These are phyloP conservation scores for Tricholaema leucomelas DNA, from an alignment of 2,113 vertebrate genomes.

Conservation along the genomic window DNA sequence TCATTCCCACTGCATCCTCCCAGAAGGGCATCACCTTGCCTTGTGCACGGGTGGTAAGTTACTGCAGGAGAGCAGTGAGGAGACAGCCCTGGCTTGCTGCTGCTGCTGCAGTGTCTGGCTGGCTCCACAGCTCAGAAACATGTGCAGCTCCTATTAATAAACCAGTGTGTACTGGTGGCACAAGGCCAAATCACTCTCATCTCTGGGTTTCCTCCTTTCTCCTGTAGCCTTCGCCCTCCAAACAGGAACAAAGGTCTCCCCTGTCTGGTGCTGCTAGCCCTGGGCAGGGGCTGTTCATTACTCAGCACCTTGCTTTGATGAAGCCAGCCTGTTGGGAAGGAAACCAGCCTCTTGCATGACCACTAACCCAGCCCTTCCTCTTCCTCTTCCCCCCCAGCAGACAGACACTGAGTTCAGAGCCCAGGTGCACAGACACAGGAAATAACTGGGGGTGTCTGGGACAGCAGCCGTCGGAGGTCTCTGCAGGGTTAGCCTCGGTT, in stretches of 20 bases:
- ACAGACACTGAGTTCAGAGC: not conserved
- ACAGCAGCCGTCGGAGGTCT: not conserved
- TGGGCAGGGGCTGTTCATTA: not conserved
- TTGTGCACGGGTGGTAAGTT: not conserved
- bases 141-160: conserved; percentile 57
- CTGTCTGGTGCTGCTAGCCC: not conserved
- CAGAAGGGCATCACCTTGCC: not conserved
- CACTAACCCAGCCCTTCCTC: conserved; percentile 41
- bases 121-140: conserved; percentile 26
- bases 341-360: not conserved
- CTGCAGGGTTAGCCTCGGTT: not conserved
- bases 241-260: conserved; percentile 30
- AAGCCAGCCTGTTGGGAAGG: not conserved
- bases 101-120: conserved; percentile 16
- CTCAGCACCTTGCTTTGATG: not conserved
- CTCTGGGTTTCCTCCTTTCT: not conserved
- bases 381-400: not conserved
- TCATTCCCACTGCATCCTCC: not conserved
- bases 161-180: conserved; percentile 39
- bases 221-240: not conserved
- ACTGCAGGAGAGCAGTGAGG: not conserved
- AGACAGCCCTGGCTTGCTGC: not conserved
- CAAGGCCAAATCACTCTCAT: not conserved
- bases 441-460: not conserved
- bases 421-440: not conserved